Evolutionary conservation across 2,797 vertebrate genomes (phyloP).

Genomic region (Pagetopsis macropterus): DNA sequence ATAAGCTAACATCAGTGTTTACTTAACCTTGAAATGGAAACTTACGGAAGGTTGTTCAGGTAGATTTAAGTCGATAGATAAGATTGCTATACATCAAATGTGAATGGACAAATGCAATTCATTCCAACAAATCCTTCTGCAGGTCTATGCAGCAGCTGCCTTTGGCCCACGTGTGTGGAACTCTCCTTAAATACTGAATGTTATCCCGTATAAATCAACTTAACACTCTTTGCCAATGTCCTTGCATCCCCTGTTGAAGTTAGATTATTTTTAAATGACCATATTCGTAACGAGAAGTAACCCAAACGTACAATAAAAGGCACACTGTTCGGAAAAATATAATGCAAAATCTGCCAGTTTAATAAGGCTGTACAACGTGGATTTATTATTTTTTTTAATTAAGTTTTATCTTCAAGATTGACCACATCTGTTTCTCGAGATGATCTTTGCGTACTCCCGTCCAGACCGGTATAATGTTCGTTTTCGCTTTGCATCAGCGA

Average conservation of each 20-base stretch:
- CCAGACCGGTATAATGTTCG: conserved; percentile 84
- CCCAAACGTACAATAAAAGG: too few species aligned
- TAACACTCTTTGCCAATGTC: conserved; percentile 20
- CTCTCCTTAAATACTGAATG: conserved; percentile 36
- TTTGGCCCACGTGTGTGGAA: conserved; percentile 27
- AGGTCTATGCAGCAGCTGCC: not conserved
- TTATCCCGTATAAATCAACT: conserved; percentile 28
- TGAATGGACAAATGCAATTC: not conserved
- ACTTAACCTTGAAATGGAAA: conserved; percentile 3
- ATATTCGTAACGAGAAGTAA: conserved; percentile 7
- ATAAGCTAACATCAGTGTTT: not conserved
- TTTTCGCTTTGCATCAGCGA: conserved; percentile 70
- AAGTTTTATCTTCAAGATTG: not conserved
- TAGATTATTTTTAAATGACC: conserved; percentile 17
- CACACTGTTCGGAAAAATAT: not conserved
- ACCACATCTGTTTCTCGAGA: conserved; percentile 68
- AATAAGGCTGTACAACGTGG: not conserved
- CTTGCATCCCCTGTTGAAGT: conserved; percentile 18
- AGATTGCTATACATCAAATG: not conserved
- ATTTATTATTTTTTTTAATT: not conserved
- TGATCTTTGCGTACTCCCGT: conserved; percentile 82
- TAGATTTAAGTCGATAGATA: conserved; percentile 7
- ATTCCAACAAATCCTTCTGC: not conserved
- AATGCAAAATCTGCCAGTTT: too few species aligned
- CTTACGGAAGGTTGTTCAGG: not conserved